These are phyloP conservation scores for Eristalis arbustorum DNA, from an alignment of 2,888 invertebrate species.

Conservation along the genomic window DNA sequence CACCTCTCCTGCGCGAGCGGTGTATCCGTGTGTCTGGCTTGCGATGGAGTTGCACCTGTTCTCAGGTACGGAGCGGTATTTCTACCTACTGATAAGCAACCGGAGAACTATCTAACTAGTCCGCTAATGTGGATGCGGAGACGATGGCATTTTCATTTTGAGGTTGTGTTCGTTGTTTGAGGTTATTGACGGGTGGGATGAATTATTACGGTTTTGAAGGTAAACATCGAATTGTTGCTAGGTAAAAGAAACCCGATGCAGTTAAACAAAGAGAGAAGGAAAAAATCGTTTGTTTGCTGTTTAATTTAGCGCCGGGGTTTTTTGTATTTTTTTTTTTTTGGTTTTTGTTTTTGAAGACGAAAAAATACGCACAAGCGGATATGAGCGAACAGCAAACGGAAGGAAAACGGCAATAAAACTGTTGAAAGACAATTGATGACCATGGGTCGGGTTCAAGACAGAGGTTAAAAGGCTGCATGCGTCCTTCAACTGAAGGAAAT, in stretches of 20 bases:
- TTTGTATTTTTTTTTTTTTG: not conserved
- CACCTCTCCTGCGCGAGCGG: too few relatives aligned
- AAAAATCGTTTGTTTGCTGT: not conserved
- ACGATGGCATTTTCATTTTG: not conserved
- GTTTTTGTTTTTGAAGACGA: not conserved
- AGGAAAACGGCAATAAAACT: conserved; percentile 21
- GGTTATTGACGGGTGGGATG: conserved; percentile 10
- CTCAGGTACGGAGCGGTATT: not conserved
- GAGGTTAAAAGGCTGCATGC: not conserved
- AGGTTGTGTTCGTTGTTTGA: not conserved
- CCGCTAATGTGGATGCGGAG: not conserved
- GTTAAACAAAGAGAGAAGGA: not conserved
- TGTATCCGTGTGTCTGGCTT: not conserved
- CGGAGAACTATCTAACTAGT: not conserved
- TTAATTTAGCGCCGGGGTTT: not conserved
- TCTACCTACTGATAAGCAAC: conserved; percentile 36
- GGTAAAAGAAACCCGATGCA: not conserved
- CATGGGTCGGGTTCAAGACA: not conserved
- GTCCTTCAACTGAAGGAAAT: not conserved
- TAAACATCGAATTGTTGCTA: conserved; percentile 10
- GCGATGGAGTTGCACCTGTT: not conserved
- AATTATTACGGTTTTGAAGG: conserved; percentile 25
- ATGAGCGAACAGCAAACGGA: not conserved
- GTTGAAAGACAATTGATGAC: not conserved
- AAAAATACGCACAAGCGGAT: conserved; percentile 11